A percentile compares a stretch with the other conserved stretches of the same genome.
Evolutionary conservation across 2,113 vertebrate genomes (phyloP).

Genomic region (Nyctereutes procyonoides): DNA sequence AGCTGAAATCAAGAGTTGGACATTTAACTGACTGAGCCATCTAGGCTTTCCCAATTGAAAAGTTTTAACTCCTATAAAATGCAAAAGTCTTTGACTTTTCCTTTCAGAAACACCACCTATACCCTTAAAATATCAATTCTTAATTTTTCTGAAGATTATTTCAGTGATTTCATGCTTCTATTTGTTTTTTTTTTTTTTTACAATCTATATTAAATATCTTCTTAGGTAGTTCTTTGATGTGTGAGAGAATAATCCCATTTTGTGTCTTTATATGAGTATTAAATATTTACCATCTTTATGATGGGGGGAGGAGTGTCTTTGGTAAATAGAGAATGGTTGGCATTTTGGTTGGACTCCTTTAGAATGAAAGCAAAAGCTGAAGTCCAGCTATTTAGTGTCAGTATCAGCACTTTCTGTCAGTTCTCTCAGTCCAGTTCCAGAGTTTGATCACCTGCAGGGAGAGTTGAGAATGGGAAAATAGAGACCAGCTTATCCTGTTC

Average conservation of each 20-base stretch:
- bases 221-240: neutral
- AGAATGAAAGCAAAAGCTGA: neutral
- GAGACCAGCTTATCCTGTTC: neutral
- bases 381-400: neutral
- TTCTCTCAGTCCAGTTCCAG: neutral
- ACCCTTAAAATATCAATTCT: neutral
- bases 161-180: neutral
- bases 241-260: conserved; percentile 14
- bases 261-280: neutral
- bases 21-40: neutral
- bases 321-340: neutral
- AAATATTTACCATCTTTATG: neutral
- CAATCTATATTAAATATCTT: neutral
- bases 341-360: conserved; percentile 4
- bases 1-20: neutral
- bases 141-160: conserved; percentile 31
- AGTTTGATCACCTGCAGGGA: neutral
- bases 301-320: neutral
- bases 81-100: neutral
- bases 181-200: conserved; percentile 35
- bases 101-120: neutral
- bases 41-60: neutral
- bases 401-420: neutral
- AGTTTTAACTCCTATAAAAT: neutral
- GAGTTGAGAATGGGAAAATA: neutral